phyloP scores from a whole-genome alignment of 2,113 vertebrate genomes.

The Chrysochloris asiatica region DNA sequence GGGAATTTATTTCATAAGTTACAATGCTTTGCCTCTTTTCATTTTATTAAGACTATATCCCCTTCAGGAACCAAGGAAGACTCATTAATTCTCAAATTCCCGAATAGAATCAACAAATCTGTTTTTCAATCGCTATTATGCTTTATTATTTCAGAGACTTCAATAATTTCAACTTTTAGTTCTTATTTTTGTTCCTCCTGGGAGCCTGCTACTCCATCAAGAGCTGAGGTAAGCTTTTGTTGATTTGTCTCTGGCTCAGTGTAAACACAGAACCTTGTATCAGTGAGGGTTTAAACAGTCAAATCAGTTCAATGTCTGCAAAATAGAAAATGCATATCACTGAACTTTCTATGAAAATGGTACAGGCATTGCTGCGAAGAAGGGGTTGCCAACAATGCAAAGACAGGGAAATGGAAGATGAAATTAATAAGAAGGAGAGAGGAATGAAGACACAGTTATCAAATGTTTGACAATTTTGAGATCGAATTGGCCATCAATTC shows the following conservation, averaged over 20 bases:
- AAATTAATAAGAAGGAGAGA: too few species aligned
- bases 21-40: constrained; percentile 27
- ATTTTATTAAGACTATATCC: constrained; percentile 32
- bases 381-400: not conserved
- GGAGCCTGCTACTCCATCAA: not conserved
- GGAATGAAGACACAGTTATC: not conserved
- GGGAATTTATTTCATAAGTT: constrained; percentile 18
- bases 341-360: not conserved
- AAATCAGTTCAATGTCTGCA: not conserved
- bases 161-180: not conserved
- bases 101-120: constrained; percentile 11
- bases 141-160: constrained; percentile 23
- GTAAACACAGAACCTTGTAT: not conserved
- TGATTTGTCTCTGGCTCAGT: not conserved
- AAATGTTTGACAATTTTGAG: not conserved
- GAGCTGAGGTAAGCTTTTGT: not conserved
- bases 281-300: not conserved
- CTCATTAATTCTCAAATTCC: constrained; percentile 39
- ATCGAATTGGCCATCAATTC: constrained; percentile 7
- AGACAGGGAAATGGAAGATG: not conserved
- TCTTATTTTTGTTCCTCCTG: not conserved
- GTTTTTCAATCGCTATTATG: not conserved
- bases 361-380: not conserved
- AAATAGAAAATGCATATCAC: not conserved
- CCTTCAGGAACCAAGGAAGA: constrained; percentile 26